Conservation (phyloP, 2,888 invertebrate genomes). For the Acanthosepion pharaonis region DNA sequence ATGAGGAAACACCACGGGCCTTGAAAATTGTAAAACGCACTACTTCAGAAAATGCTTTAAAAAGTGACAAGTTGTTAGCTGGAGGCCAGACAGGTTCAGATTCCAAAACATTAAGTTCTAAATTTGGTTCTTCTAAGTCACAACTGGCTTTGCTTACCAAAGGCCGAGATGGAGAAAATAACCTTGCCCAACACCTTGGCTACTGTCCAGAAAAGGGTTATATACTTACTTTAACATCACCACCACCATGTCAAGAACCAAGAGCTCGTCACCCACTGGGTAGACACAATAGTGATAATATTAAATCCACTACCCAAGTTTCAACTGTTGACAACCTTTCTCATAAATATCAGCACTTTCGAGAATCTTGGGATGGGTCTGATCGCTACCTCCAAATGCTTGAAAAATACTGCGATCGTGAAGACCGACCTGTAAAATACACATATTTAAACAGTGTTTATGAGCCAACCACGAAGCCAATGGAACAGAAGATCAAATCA, state of each 20-base stretch:
- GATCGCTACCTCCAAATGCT: slow-evolving; percentile 43
- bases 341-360: neutral
- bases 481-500: slow-evolving; percentile 39
- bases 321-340: slow-evolving; percentile 39
- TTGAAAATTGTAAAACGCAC: neutral
- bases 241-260: neutral
- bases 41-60: neutral
- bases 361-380: neutral
- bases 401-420: slow-evolving; percentile 37
- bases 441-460: slow-evolving; percentile 39
- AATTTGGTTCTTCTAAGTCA: neutral
- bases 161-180: neutral
- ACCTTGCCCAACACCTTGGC: neutral
- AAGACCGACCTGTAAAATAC: neutral
- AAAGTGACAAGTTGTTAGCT: neutral
- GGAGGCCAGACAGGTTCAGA: neutral
- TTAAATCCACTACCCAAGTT: neutral
- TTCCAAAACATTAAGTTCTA: neutral
- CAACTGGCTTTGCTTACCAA: neutral
- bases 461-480: slow-evolving; percentile 37
- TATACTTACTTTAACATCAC: neutral
- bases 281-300: slow-evolving; percentile 36
- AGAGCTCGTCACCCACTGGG: neutral
- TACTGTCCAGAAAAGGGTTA: slow-evolving; percentile 10
- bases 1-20: slow-evolving; percentile 4